A percentile compares a stretch with the other conserved stretches of the same genome.
These are phyloP conservation scores for Drepana arcuata DNA, from an alignment of 1,140 invertebrate species.

Conservation along the genomic window DNA sequence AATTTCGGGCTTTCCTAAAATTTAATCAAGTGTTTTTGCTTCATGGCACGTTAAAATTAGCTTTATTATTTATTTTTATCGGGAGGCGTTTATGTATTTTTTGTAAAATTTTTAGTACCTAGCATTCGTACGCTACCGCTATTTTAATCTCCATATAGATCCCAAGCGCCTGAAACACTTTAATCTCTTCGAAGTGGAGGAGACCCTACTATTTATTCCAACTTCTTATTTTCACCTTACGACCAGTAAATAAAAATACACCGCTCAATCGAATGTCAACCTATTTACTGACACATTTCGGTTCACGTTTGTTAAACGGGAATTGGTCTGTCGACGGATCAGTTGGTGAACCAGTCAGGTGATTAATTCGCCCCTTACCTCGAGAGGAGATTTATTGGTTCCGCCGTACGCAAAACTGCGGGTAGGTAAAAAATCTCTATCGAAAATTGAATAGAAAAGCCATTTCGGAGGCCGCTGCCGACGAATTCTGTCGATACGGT, in stretches of 20 bases:
- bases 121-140: background rate
- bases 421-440: constrained; percentile 70
- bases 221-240: constrained; percentile 67
- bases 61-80: constrained; percentile 14
- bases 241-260: constrained; percentile 45
- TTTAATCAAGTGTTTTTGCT: constrained; percentile 43
- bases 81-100: too few species aligned
- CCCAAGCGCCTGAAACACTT: constrained; percentile 41
- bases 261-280: constrained; percentile 19
- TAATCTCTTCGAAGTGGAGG: constrained; percentile 65
- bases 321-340: constrained; percentile 31
- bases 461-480: constrained; percentile 51
- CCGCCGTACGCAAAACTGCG: constrained; percentile 69
- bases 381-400: constrained; percentile 69
- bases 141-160: constrained; percentile 14
- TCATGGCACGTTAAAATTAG: constrained; percentile 21
- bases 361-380: constrained; percentile 69
- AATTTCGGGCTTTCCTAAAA: constrained; percentile 39
- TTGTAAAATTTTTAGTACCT: too few species aligned
- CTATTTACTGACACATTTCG: constrained; percentile 12
- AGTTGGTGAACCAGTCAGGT: constrained; percentile 50
- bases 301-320: constrained; percentile 18
- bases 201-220: constrained; percentile 62
- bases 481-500: constrained; percentile 53
- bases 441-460: constrained; percentile 72